Conservation (phyloP, 2,888 invertebrate species). For the Notodonta dromedarius region DNA sequence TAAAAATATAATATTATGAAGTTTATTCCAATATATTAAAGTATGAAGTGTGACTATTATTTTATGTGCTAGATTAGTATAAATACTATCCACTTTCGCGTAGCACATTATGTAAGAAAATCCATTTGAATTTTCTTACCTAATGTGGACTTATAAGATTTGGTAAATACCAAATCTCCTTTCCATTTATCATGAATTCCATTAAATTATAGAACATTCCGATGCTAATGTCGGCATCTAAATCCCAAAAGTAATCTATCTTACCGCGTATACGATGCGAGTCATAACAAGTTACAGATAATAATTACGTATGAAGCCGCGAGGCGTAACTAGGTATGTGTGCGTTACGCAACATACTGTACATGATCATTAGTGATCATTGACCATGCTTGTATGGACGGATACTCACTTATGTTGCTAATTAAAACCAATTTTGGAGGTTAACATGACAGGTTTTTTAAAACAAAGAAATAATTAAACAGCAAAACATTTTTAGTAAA, state of each 20-base stretch:
- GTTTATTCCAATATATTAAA: too few relatives aligned
- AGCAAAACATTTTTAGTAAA: too few relatives aligned
- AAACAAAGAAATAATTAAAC: too few relatives aligned
- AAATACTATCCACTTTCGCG: too few relatives aligned
- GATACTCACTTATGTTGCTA: constrained; percentile 7
- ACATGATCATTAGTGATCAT: constrained; percentile 35
- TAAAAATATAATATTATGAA: too few relatives aligned
- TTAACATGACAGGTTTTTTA: too few relatives aligned
- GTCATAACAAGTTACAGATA: constrained; percentile 23
- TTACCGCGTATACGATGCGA: constrained; percentile 22
- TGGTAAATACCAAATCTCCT: not conserved
- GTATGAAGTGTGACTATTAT: too few relatives aligned
- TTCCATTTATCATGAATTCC: not conserved
- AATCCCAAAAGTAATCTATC: constrained; percentile 28
- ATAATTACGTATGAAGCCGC: constrained; percentile 29
- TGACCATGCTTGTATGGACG: constrained; percentile 14
- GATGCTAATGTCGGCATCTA: not conserved
- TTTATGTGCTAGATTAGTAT: too few relatives aligned
- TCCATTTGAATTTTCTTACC: not conserved
- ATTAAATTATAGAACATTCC: constrained; percentile 5
- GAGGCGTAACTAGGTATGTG: constrained; percentile 30
- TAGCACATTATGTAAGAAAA: too few relatives aligned
- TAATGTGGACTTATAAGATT: too few relatives aligned
- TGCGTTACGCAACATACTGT: constrained; percentile 22
- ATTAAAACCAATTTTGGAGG: constrained; percentile 10